Base-by-base conservation (phyloP, 92 coral and sea anemone species). In the Parazoanthus swiftii region DNA sequence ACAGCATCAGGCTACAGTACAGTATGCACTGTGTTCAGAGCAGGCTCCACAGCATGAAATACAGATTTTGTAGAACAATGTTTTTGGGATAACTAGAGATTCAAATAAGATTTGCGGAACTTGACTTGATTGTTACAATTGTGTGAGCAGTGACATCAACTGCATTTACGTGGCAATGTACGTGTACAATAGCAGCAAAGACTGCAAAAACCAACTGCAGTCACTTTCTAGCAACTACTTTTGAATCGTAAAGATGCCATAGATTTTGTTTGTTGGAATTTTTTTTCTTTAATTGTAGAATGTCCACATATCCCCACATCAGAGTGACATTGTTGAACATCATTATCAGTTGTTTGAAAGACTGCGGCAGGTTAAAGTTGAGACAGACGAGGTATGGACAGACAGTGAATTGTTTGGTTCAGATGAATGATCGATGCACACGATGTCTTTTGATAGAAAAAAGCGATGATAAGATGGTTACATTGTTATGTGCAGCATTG, bases 241-340 rank as follows among this genome's bases (percentile, higher is more conserved):
- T 63, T 63, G 1, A 23, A 21, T 63, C 25, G 2, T 21, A 18
- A 2, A 20, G 25, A 63, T 63, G 26, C 6, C 26, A 63, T 63
- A 5, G 37, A 9, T 72, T 13, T 0, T 76, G 14, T 39, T 76
- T 76, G 48, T 76, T 44, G n/a, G 29, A 14, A 35, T 33, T 21
- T 77, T 54, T 39, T 42, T 88, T 50, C 37, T 56, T 11, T 81
- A 20, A 25, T 48, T 74, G 44, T 92, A 97, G 99, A 74, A 88
- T 36, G 89, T 92, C 75, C 98, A 97, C 81, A 95, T 97, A 70
- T 93, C 99, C 6, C 98, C 99, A 26, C 99, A 95, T 68, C 98
- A 97, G 77, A 85, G 86, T 23, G 99, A 97, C 76, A 93, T 97
- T 14, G 95, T 95, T 67, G 96, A 95, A 51, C 94, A 89, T 43